Evolutionary conservation across 1,140 invertebrate species (phyloP).

Genomic region (Phortica variegata): DNA sequence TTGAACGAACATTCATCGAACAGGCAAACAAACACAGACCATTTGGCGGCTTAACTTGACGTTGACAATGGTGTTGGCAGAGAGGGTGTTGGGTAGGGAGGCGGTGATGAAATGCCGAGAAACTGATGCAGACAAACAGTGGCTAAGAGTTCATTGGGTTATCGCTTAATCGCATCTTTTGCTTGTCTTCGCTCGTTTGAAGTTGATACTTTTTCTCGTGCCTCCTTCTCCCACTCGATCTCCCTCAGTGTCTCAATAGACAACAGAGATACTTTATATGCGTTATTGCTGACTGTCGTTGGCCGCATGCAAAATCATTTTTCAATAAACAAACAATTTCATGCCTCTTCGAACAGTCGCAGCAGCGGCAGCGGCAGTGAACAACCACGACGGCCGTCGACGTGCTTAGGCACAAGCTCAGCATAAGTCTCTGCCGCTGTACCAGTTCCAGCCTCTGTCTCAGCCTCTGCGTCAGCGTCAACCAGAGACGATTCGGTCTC

Average conservation of each 20-base stretch:
- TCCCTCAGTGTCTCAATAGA: background rate
- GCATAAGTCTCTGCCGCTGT: too few species aligned
- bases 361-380: background rate
- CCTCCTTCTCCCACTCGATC: conserved; percentile 4
- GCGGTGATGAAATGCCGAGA: too few species aligned
- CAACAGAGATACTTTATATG: conserved; percentile 9
- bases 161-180: conserved; percentile 51
- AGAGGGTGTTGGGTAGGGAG: too few species aligned
- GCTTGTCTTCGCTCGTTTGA: conserved; percentile 18
- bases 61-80: too few species aligned
- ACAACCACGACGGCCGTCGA: background rate
- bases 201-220: conserved; percentile 5
- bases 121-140: too few species aligned
- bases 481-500: background rate
- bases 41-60: conserved; percentile 44
- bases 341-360: conserved; percentile 16
- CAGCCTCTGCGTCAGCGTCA: too few species aligned
- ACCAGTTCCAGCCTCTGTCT: too few species aligned
- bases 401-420: too few species aligned
- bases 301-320: conserved; percentile 38
- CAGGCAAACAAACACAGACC: conserved; percentile 51
- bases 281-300: conserved; percentile 7
- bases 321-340: conserved; percentile 55
- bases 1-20: too few species aligned
- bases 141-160: conserved; percentile 40